Base-by-base conservation (phyloP, 23 tunicate species). In the Botrylloides violaceus region DNA sequence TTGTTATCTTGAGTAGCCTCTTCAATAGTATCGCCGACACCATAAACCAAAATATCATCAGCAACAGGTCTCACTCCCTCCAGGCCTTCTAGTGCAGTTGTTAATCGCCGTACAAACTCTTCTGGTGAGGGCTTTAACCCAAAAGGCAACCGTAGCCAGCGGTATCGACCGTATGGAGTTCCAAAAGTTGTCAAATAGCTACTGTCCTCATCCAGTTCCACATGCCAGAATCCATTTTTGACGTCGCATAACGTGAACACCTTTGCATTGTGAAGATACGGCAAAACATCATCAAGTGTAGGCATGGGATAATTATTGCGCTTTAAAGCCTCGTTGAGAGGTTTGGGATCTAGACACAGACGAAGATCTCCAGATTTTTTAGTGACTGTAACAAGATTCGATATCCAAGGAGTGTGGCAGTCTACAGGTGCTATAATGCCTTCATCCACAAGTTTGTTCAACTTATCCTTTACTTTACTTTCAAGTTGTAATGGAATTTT, bases 1-100 rank as follows among this genome's bases (percentile, higher is more conserved):
- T 78, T 66, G 36, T 66, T 75, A 15, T 78, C 77, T 33, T 53
- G 29, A 29, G 3, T 58, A 4, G 62, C 62, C 62, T 58, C 62
- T 4, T 9, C 62, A 4, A 58, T 58, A 4, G 9, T 58, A 9
- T 58, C 62, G 26, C 26, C 62, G 23, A 4, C n/a, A n/a, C n/a
- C n/a, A n/a, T n/a, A n/a, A n/a, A n/a, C n/a, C n/a, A n/a, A n/a
- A n/a, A n/a, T n/a, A n/a, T n/a, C n/a, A n/a, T n/a, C n/a, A n/a
- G n/a, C n/a, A n/a, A n/a, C n/a, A n/a, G n/a, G n/a, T n/a, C n/a
- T n/a, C n/a, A n/a, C n/a, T n/a, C n/a, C n/a, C n/a, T n/a, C n/a
- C n/a, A n/a, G n/a, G n/a, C n/a, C n/a, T n/a, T n/a, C n/a, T n/a
- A n/a, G n/a, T n/a, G n/a, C n/a, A n/a, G n/a, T n/a, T n/a, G n/a